A percentile compares a stretch with the other conserved stretches of the same genome.
phyloP scores from a whole-genome alignment of 64 coral and sea anemone genomes.

The Montipora capricornis region DNA sequence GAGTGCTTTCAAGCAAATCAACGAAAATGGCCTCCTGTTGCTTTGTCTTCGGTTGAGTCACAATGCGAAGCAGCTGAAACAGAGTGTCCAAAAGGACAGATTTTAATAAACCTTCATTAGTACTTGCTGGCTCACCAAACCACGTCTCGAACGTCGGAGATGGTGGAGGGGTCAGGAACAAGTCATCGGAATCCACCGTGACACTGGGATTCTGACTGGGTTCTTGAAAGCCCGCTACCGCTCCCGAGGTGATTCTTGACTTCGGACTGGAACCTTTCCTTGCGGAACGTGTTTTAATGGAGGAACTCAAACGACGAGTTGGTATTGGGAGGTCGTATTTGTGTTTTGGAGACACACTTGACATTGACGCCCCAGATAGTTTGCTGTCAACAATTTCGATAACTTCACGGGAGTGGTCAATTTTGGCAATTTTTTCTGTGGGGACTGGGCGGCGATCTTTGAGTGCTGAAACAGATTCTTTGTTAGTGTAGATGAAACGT shows the following conservation, averaged over 20 bases:
- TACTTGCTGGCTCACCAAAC: not conserved
- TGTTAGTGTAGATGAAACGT: not conserved
- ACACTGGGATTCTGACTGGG: not conserved
- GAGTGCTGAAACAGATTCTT: not conserved
- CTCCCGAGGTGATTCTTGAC: not conserved
- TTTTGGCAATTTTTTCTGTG: not conserved
- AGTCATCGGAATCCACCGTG: not conserved
- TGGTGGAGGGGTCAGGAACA: constrained; percentile 34
- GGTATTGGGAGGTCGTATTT: not conserved
- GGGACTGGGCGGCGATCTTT: not conserved
- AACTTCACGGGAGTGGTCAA: not conserved
- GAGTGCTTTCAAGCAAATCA: constrained; percentile 36
- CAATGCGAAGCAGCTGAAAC: constrained; percentile 26
- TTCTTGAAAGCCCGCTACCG: not conserved
- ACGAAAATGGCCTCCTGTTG: constrained; percentile 44
- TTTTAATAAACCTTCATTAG: constrained; percentile 11
- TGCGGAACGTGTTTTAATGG: not conserved
- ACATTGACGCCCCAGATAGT: not conserved
- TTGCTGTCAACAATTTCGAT: constrained; percentile 10
- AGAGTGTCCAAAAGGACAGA: constrained; percentile 36
- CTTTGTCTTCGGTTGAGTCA: constrained; percentile 38
- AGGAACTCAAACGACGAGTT: not conserved
- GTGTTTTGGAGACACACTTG: not conserved
- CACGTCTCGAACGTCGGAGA: constrained; percentile 35
- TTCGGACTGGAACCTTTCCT: not conserved